phyloP scores from a whole-genome alignment of 2,113 vertebrate species.

The Indri indri region DNA sequence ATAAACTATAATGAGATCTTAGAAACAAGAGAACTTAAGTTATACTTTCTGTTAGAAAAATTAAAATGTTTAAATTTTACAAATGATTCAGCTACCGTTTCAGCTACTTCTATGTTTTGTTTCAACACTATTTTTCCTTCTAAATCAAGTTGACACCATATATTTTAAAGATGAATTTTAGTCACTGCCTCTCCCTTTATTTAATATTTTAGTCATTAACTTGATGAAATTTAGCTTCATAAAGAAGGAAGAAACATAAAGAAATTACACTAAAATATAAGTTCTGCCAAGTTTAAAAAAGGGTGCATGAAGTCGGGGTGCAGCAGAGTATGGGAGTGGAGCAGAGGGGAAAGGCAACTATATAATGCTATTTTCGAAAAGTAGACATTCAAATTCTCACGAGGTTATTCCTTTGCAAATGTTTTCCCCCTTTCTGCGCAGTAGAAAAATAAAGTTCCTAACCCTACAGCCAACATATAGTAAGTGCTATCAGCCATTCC shows the following conservation, averaged over 20 bases:
- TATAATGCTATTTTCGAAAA: background rate
- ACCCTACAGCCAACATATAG: background rate
- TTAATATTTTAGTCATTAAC: background rate
- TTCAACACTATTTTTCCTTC: conserved; percentile 13
- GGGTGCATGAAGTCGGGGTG: background rate
- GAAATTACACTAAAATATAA: background rate
- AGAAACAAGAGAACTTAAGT: background rate
- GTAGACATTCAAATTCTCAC: background rate
- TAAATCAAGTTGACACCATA: background rate
- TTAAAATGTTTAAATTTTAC: background rate
- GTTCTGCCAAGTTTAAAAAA: background rate
- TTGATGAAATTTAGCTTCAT: background rate
- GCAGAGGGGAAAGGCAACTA: background rate
- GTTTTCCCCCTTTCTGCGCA: background rate
- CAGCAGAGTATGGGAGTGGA: background rate
- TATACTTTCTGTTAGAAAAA: conserved; percentile 1
- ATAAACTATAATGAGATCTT: background rate
- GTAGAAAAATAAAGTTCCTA: background rate
- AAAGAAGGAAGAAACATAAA: background rate
- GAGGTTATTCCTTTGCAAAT: background rate
- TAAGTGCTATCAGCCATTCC: background rate
- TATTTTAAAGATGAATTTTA: conserved; percentile 32
- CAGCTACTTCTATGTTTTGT: background rate
- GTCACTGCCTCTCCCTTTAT: background rate
- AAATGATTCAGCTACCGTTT: background rate